phyloP scores from a whole-genome alignment of 2,888 invertebrate species.

The Microplitis manilae region DNA sequence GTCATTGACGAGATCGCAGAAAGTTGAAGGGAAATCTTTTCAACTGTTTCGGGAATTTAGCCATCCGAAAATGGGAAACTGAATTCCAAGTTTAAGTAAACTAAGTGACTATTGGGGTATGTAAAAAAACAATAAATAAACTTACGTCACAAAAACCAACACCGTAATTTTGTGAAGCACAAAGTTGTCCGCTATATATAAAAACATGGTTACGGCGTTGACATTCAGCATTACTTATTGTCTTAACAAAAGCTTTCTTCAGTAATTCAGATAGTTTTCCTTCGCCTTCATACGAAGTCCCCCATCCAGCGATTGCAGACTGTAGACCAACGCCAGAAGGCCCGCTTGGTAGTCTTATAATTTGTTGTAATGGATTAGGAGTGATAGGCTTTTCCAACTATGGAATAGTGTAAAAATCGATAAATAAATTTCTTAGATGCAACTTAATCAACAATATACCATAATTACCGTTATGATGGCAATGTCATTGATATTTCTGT shows the following conservation, averaged over 20 bases:
- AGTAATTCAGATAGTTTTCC: neutral
- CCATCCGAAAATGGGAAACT: neutral
- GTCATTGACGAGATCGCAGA: no score
- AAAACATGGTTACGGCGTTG: neutral
- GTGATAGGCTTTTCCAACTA: neutral
- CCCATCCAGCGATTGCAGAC: neutral
- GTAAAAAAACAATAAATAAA: neutral
- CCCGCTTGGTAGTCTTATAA: neutral
- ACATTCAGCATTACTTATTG: neutral
- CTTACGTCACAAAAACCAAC: conserved; percentile 8
- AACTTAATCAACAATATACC: neutral
- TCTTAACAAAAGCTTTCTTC: neutral
- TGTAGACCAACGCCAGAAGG: neutral
- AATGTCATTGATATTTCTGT: conserved; percentile 9
- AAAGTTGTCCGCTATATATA: neutral
- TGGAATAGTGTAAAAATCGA: neutral
- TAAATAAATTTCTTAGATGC: neutral
- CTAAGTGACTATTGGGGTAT: neutral
- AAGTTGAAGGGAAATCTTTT: no score
- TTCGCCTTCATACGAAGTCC: neutral
- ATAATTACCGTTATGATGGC: conserved; percentile 11
- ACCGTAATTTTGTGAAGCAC: neutral
- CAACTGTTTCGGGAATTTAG: no score
- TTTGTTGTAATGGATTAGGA: neutral
- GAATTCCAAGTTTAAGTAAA: neutral